phyloP scores from a whole-genome alignment of 1,140 invertebrate species.

The Macrobrachium rosenbergii region DNA sequence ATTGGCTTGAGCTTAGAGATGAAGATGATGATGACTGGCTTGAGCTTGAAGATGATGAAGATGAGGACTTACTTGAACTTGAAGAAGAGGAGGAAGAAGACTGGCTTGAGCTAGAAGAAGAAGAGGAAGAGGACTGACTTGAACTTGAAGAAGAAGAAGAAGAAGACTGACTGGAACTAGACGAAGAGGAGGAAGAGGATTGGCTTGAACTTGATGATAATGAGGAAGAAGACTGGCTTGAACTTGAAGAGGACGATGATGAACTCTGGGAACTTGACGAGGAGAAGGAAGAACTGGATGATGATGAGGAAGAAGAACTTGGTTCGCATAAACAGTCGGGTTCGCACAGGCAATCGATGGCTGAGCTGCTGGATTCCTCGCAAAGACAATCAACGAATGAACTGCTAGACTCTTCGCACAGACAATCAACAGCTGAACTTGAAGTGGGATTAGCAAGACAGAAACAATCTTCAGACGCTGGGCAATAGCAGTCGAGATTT shows the following conservation, averaged over 20 bases:
- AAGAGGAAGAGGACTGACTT: neutral
- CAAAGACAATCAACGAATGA: slow-evolving; percentile 17
- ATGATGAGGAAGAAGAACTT: slow-evolving; percentile 8
- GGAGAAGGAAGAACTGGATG: neutral
- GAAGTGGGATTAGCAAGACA: neutral
- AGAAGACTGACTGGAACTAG: neutral
- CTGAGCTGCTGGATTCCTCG: neutral
- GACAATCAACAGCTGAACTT: neutral
- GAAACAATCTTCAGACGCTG: slow-evolving; percentile 24
- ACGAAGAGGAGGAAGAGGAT: neutral
- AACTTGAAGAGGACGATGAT: neutral
- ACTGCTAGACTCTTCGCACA: slow-evolving; percentile 2
- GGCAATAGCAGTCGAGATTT: slow-evolving; percentile 5
- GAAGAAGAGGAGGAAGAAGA: neutral
- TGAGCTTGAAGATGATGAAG: neutral
- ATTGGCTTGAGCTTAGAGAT: neutral
- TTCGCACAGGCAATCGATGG: slow-evolving; percentile 43
- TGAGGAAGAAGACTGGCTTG: neutral
- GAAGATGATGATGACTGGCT: neutral
- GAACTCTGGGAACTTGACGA: neutral
- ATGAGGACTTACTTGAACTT: slow-evolving; percentile 14
- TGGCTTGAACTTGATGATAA: neutral
- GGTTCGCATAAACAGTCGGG: slow-evolving; percentile 40
- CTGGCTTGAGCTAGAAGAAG: neutral
- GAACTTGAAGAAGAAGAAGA: neutral